phyloP scores from a whole-genome alignment of 2,797 vertebrate genomes.

The Orientallactaga sibirica region DNA sequence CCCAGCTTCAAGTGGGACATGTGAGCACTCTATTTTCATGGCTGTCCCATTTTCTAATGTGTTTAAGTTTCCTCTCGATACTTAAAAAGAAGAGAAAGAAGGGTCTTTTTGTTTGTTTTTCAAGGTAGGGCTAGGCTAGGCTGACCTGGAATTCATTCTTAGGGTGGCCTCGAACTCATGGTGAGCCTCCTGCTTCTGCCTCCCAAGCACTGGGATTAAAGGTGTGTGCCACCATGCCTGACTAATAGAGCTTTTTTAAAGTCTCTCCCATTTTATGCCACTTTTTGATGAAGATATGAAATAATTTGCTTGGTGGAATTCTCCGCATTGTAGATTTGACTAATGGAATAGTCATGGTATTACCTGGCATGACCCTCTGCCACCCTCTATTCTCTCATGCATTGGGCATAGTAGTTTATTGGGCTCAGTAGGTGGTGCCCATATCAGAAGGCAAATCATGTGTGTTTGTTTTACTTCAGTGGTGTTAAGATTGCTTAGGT shows the following conservation, averaged over 20 bases:
- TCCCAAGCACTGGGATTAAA: no score
- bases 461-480: background rate
- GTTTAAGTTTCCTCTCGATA: background rate
- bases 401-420: background rate
- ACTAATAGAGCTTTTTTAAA: no score
- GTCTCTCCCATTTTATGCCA: no score
- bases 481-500: background rate
- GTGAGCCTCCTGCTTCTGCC: no score
- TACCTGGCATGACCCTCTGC: background rate
- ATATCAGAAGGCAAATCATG: background rate
- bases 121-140: no score
- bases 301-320: background rate
- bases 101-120: no score
- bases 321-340: background rate
- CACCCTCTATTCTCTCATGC: background rate
- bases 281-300: constrained; percentile 36
- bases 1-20: background rate
- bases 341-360: background rate
- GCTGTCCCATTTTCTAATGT: background rate
- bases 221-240: no score
- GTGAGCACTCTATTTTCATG: background rate
- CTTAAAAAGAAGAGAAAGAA: background rate
- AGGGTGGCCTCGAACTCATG: no score
- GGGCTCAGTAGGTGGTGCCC: background rate
- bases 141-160: no score